Conservation (phyloP, 2,113 vertebrate genomes). For the Scomber colias region DNA sequence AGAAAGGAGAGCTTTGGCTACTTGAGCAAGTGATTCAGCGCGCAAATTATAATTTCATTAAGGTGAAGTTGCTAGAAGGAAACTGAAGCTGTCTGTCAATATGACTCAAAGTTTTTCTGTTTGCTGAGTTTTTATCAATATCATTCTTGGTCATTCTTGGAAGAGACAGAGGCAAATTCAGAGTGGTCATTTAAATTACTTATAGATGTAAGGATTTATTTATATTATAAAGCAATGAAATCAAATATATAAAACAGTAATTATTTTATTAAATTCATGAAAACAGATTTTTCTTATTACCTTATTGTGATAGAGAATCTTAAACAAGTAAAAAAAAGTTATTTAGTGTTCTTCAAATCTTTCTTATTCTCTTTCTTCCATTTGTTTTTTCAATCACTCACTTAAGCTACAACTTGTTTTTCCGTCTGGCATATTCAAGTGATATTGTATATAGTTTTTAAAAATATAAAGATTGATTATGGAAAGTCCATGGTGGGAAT, state of each 20-base stretch:
- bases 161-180: neutral
- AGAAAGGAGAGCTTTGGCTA: constrained; percentile 77
- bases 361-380: no score
- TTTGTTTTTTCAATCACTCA: no score
- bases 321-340: no score
- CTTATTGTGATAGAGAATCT: no score
- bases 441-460: no score
- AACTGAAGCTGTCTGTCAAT: constrained; percentile 18
- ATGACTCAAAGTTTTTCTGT: neutral
- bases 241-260: neutral
- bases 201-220: neutral
- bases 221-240: neutral
- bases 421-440: no score
- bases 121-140: neutral
- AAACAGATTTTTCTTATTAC: no score
- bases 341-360: no score
- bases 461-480: no score
- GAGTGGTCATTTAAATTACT: neutral
- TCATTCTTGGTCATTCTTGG: neutral
- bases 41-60: constrained; percentile 80
- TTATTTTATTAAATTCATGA: no score
- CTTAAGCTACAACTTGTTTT: no score
- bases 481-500: no score
- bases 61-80: constrained; percentile 53
- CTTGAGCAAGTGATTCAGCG: constrained; percentile 79